Evolutionary conservation across 2,797 vertebrate species (phyloP).

Genomic region (Balearica regulorum): DNA sequence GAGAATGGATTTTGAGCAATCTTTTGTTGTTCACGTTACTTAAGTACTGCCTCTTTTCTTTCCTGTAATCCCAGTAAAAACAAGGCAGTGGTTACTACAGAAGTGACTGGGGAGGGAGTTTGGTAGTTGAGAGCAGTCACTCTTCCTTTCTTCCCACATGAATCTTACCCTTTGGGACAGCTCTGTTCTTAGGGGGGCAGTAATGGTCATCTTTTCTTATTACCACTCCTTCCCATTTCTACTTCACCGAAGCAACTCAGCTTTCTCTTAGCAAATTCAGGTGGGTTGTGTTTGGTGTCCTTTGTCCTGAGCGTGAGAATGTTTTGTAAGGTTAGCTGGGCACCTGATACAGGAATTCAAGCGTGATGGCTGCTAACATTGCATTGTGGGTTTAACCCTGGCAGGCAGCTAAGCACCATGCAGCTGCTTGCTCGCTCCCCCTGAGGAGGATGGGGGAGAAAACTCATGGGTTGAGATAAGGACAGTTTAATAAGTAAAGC

Average conservation of each 20-base stretch:
- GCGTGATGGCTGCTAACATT: neutral
- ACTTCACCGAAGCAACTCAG: neutral
- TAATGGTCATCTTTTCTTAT: neutral
- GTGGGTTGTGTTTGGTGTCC: neutral
- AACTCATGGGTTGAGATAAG: neutral
- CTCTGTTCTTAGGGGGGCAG: neutral
- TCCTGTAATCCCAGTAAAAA: neutral
- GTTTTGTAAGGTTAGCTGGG: neutral
- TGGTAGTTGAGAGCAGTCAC: neutral
- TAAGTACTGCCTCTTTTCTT: neutral
- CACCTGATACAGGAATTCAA: neutral
- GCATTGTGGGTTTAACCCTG: neutral
- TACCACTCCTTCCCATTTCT: neutral
- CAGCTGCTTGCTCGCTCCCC: neutral
- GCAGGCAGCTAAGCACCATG: neutral
- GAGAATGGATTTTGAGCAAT: neutral
- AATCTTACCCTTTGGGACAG: neutral
- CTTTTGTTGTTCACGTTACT: neutral
- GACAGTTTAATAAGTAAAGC: neutral
- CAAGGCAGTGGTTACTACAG: neutral
- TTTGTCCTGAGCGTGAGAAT: neutral
- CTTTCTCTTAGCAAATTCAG: neutral
- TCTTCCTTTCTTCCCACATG: neutral
- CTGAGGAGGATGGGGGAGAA: neutral
- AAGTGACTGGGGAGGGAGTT: neutral